phyloP scores from a whole-genome alignment of 2,888 invertebrate species.

The Eremobia ochroleuca region DNA sequence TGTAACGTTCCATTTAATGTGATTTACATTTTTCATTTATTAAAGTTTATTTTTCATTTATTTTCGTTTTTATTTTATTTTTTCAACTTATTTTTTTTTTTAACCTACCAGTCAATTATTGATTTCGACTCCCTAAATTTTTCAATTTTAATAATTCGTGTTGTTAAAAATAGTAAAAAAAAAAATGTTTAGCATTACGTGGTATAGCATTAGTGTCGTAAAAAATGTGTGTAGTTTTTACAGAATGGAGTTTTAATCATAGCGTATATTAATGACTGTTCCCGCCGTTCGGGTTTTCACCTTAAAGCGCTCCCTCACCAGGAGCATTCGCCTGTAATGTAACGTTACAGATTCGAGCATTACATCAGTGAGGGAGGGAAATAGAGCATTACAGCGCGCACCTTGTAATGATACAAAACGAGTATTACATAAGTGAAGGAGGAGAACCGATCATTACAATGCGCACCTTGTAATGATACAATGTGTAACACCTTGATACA shows the following conservation, averaged over 20 bases:
- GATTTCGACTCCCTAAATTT: slow-evolving; percentile 90
- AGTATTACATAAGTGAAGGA: too few relatives aligned
- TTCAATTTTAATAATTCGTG: slow-evolving; percentile 86
- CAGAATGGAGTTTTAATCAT: slow-evolving; percentile 45
- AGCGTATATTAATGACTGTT: not conserved
- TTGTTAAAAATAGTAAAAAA: slow-evolving; percentile 68
- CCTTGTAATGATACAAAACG: too few relatives aligned
- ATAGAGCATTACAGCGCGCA: too few relatives aligned
- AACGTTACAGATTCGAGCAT: too few relatives aligned
- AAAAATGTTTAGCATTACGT: slow-evolving; percentile 63
- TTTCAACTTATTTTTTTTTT: slow-evolving; percentile 70
- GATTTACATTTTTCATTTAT: slow-evolving; percentile 71
- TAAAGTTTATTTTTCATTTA: slow-evolving; percentile 76
- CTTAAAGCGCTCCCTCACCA: too few relatives aligned
- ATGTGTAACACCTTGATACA: too few relatives aligned
- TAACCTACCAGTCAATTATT: slow-evolving; percentile 89
- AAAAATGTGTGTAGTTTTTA: slow-evolving; percentile 43
- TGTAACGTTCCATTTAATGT: slow-evolving; percentile 67
- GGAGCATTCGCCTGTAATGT: too few relatives aligned
- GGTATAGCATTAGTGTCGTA: slow-evolving; percentile 61
- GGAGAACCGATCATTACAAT: too few relatives aligned
- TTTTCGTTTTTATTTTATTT: slow-evolving; percentile 75
- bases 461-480: too few relatives aligned
- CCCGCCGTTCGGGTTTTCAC: not conserved
- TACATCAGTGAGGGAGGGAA: too few relatives aligned